Conservation (phyloP, 2,113 vertebrate species). For the Tenrec ecaudatus region DNA sequence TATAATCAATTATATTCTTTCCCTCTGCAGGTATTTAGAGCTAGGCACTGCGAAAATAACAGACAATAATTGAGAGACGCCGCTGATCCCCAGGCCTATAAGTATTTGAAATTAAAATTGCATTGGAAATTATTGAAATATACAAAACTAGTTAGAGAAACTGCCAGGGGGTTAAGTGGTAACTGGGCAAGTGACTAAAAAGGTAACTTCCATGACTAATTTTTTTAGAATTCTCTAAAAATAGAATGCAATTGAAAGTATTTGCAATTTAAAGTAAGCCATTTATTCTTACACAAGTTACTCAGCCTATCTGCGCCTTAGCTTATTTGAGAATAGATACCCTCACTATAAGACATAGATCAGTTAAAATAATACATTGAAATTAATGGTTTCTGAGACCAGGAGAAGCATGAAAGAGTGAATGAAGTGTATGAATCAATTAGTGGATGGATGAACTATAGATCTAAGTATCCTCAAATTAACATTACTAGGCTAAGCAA, state of each 20-base stretch:
- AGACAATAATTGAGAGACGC: neutral
- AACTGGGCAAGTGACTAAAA: constrained; percentile 7
- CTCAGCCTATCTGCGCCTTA: neutral
- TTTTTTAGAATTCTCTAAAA: constrained; percentile 51
- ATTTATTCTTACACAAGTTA: constrained; percentile 8
- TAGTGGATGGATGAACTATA: neutral
- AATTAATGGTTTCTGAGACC: constrained; percentile 10
- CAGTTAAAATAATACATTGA: constrained; percentile 26
- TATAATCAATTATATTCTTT: constrained; percentile 56
- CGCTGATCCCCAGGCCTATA: neutral
- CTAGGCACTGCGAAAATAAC: neutral
- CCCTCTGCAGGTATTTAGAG: neutral
- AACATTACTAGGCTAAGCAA: no score
- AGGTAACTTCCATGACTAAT: neutral
- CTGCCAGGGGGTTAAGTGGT: neutral
- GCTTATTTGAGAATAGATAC: neutral
- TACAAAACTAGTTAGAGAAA: constrained; percentile 2
- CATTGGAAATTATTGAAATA: constrained; percentile 41
- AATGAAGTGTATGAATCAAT: neutral
- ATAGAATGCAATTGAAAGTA: neutral
- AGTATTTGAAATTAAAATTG: constrained; percentile 17
- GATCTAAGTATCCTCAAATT: no score
- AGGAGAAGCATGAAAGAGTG: neutral
- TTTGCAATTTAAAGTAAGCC: neutral
- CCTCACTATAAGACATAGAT: neutral